A percentile compares a stretch with the other conserved stretches of the same genome.
Conservation (phyloP, 2,113 vertebrate genomes). For the Mormyrus lacerda region DNA sequence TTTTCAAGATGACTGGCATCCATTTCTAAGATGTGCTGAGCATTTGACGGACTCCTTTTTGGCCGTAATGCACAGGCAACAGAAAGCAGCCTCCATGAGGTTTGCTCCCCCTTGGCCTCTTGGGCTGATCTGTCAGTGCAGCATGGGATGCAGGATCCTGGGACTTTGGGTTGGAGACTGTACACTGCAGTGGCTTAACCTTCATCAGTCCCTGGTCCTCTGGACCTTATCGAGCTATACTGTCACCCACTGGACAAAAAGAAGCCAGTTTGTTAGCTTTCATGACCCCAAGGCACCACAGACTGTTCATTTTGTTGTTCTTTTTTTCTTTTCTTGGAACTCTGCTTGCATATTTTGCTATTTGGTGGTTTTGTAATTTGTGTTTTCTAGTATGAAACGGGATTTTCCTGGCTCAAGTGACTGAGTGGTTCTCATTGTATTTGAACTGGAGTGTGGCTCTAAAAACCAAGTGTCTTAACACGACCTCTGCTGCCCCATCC, state of each 20-base stretch:
- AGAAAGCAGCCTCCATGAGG: neutral
- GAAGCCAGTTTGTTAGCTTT: neutral
- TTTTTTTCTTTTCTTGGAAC: conserved; percentile 3
- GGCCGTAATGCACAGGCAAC: neutral
- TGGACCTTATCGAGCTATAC: conserved; percentile 13
- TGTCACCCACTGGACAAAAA: conserved; percentile 8
- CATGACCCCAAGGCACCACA: neutral
- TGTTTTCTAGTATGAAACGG: neutral
- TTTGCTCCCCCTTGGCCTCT: neutral
- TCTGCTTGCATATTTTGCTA: neutral
- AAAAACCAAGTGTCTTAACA: neutral
- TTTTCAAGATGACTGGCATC: neutral
- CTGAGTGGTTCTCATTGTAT: neutral
- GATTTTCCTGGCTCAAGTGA: neutral
- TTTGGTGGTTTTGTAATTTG: neutral
- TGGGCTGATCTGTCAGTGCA: neutral
- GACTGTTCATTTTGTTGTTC: neutral
- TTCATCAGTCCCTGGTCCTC: neutral
- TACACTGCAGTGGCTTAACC: neutral
- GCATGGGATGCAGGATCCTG: conserved; percentile 6
- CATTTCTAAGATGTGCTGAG: neutral
- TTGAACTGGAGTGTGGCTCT: neutral
- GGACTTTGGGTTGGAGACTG: neutral
- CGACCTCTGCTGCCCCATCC: neutral
- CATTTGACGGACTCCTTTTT: neutral